Percentiles rank a stretch among this genome's conserved stretches.
Conservation (phyloP, 2,113 vertebrate genomes). For the Lutjanus erythropterus region DNA sequence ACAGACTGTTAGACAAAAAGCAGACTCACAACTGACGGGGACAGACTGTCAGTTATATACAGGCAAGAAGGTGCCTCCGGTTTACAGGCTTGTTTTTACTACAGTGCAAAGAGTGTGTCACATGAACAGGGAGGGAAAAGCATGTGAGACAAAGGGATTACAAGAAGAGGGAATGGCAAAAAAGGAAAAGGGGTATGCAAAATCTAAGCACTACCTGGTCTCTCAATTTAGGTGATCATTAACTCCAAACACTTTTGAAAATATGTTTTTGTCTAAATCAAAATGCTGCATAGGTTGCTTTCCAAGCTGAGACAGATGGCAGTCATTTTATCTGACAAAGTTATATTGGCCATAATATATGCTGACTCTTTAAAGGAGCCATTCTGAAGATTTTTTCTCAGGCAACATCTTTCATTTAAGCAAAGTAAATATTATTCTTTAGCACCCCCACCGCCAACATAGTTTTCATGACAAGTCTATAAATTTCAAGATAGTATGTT, state of each 20-base stretch:
- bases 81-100: slow-evolving; percentile 60
- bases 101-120: slow-evolving; percentile 42
- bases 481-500: not conserved
- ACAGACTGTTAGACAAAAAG: slow-evolving; percentile 13
- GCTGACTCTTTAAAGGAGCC: not conserved
- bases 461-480: not conserved
- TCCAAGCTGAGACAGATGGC: not conserved
- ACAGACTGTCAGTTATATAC: slow-evolving; percentile 1
- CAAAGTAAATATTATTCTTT: not conserved
- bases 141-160: slow-evolving; percentile 29
- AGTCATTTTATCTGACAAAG: not conserved
- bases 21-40: not conserved
- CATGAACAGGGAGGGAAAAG: slow-evolving; percentile 34
- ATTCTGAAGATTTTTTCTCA: not conserved
- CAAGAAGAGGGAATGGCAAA: not conserved
- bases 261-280: not conserved
- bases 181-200: not conserved
- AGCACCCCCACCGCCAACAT: too few species aligned
- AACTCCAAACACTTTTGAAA: not conserved
- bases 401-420: not conserved
- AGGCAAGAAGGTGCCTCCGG: slow-evolving; percentile 22
- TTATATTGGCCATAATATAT: too few species aligned
- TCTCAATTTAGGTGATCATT: slow-evolving; percentile 19
- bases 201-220: not conserved
- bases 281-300: not conserved